phyloP scores from a whole-genome alignment of 2,113 vertebrate species.

The Xiphophorus hellerii region DNA sequence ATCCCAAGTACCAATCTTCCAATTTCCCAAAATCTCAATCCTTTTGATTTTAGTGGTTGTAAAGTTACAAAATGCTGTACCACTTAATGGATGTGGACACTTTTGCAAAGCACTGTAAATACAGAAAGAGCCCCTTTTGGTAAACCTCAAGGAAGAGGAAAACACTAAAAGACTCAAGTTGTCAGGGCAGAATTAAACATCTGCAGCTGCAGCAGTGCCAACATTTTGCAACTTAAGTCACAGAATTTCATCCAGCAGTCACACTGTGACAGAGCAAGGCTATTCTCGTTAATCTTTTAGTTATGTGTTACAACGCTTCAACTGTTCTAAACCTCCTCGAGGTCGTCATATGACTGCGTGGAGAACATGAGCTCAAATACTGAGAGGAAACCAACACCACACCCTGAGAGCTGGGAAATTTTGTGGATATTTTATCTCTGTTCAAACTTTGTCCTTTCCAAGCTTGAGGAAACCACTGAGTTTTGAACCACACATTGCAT shows the following conservation, averaged over 20 bases:
- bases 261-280: conserved; percentile 62
- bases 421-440: conserved; percentile 40
- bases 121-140: not conserved
- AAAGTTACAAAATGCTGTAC: not conserved
- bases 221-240: conserved; percentile 63
- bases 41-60: not conserved
- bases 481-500: conserved; percentile 11
- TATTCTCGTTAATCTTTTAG: conserved; percentile 60
- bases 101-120: not conserved
- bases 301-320: conserved; percentile 59
- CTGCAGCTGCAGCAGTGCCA: conserved; percentile 64
- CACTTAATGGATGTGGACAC: not conserved
- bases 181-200: conserved; percentile 25
- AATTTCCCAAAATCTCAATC: not conserved
- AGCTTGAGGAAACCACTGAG: conserved; percentile 32
- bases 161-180: conserved; percentile 24
- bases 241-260: conserved; percentile 56
- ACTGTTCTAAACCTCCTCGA: conserved; percentile 62
- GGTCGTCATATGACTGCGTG: conserved; percentile 57
- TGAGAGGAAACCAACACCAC: conserved; percentile 61
- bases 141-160: conserved; percentile 16
- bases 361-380: conserved; percentile 55
- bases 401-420: conserved; percentile 51
- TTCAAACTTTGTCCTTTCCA: conserved; percentile 28
- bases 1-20: too few species aligned